These are phyloP conservation scores for Polyergus mexicanus DNA, from an alignment of 1,140 invertebrate species.

Conservation along the genomic window DNA sequence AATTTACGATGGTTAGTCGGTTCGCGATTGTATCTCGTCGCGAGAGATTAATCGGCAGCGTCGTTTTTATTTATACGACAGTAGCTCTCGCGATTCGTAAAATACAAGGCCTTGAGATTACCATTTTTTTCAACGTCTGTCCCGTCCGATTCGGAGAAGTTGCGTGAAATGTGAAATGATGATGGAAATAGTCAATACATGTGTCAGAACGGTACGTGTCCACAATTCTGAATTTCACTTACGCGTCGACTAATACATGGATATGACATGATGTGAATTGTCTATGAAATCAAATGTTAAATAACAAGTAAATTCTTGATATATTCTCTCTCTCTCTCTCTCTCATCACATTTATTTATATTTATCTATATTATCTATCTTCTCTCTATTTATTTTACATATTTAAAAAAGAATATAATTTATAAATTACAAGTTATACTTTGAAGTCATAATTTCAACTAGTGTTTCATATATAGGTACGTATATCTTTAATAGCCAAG, in stretches of 20 bases:
- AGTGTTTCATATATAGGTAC: background rate
- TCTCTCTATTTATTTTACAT: background rate
- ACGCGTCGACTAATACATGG: background rate
- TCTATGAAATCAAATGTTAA: background rate
- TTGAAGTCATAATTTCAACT: background rate
- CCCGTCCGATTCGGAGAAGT: background rate
- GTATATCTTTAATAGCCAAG: background rate
- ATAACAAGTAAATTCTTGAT: background rate
- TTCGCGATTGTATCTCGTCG: background rate
- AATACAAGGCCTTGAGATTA: background rate
- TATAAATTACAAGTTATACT: background rate
- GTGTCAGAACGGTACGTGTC: background rate
- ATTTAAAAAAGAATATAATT: background rate
- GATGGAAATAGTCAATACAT: constrained; percentile 16
- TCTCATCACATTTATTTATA: no score
- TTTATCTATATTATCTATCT: no score
- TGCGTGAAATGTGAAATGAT: background rate
- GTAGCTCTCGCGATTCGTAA: background rate
- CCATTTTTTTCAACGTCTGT: constrained; percentile 3
- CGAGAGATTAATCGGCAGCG: constrained; percentile 2
- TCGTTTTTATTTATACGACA: background rate
- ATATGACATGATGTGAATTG: background rate
- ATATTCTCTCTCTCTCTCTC: background rate
- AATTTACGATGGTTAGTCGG: background rate
- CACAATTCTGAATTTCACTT: constrained; percentile 2